Conservation (phyloP, 1,140 invertebrate genomes). For the Lordiphosa mommai region DNA sequence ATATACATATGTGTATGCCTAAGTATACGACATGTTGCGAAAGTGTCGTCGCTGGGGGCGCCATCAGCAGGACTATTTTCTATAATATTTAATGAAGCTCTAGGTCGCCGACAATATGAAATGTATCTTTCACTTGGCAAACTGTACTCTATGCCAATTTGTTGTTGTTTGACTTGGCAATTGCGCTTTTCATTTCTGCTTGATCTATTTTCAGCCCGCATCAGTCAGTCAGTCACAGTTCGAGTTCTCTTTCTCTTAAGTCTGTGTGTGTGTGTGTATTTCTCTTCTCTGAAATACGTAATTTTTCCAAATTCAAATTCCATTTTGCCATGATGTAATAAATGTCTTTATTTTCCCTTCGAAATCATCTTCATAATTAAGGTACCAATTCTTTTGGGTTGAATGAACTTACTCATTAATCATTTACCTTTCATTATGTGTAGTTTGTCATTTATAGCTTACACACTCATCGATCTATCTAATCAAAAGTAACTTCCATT, state of each 20-base stretch:
- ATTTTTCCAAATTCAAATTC: no score
- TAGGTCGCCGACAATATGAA: conserved; percentile 36
- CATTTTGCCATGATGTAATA: no score
- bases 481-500: no score
- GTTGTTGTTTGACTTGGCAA: conserved; percentile 30
- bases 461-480: no score
- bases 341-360: no score
- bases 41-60: conserved; percentile 34
- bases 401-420: no score
- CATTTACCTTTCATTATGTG: no score
- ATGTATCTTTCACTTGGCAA: conserved; percentile 37
- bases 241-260: not conserved
- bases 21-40: conserved; percentile 60
- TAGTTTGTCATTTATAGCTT: no score
- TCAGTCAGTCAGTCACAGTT: not conserved
- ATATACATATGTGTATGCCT: conserved; percentile 36
- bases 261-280: no score
- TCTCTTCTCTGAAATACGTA: no score
- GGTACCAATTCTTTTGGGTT: no score
- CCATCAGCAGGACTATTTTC: not conserved
- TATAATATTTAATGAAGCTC: conserved; percentile 24
- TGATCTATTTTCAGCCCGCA: conserved; percentile 64
- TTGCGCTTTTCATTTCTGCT: conserved; percentile 60
- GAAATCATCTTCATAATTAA: no score
- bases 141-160: not conserved